Evolutionary conservation across 2,888 invertebrate genomes (phyloP).

Genomic region (Aproaerema taeniolella): DNA sequence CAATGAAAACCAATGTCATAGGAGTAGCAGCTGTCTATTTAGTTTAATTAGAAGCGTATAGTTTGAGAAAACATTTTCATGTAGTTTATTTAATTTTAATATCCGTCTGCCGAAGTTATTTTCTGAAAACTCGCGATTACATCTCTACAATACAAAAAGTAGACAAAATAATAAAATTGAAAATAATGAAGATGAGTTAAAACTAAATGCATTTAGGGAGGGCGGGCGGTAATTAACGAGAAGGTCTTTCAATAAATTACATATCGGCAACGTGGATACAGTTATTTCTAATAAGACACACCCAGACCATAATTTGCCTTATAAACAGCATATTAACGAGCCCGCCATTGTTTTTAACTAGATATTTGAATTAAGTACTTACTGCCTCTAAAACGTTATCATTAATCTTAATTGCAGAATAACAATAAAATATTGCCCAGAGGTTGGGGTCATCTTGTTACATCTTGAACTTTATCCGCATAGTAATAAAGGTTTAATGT

Average conservation of each 20-base stretch:
- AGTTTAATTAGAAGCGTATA: background rate
- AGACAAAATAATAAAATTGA: too few species aligned
- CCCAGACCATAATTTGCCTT: constrained; percentile 57
- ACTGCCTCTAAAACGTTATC: constrained; percentile 70
- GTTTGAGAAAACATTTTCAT: background rate
- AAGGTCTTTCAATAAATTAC: constrained; percentile 28
- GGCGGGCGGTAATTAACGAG: background rate
- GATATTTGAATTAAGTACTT: constrained; percentile 75
- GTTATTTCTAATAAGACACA: constrained; percentile 33
- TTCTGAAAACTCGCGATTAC: too few species aligned
- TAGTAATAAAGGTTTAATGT: constrained; percentile 44
- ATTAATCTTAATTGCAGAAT: constrained; percentile 77
- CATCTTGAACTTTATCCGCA: constrained; percentile 39
- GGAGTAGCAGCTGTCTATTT: constrained; percentile 3
- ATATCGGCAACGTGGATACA: constrained; percentile 18
- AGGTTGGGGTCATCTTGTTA: constrained; percentile 35
- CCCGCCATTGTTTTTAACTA: constrained; percentile 53
- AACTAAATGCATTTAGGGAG: too few species aligned
- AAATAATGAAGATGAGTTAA: too few species aligned
- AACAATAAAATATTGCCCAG: constrained; percentile 72
- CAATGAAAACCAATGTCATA: constrained; percentile 13
- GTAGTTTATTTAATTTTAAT: background rate
- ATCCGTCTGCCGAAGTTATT: background rate
- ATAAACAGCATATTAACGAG: constrained; percentile 56
- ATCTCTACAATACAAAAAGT: too few species aligned